Conservation (phyloP, 2,888 invertebrate genomes). For the Crematogaster levior region DNA sequence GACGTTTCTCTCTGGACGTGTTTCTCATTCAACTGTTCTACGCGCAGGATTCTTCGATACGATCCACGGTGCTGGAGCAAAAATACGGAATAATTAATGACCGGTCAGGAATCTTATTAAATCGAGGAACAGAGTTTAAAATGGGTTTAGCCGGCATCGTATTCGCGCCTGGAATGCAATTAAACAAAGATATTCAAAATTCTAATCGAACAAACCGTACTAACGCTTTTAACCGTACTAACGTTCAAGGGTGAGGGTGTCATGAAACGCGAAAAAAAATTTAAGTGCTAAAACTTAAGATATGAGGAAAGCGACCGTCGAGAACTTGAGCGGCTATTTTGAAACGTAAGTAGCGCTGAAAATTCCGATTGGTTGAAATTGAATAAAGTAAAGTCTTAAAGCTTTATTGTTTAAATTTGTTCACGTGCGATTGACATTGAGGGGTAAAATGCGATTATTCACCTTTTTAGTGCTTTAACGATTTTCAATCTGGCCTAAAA, state of each 20-base stretch:
- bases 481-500: background rate
- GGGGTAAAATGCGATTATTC: background rate
- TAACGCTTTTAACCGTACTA: too few relatives aligned
- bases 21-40: background rate
- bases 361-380: too few relatives aligned
- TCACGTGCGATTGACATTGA: background rate
- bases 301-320: too few relatives aligned
- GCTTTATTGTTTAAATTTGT: too few relatives aligned
- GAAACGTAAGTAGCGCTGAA: too few relatives aligned
- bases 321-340: too few relatives aligned
- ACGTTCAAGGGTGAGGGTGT: too few relatives aligned
- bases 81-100: conserved; percentile 26
- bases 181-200: background rate
- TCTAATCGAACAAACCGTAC: background rate
- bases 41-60: background rate
- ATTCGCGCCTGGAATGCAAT: background rate
- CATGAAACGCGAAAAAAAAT: too few relatives aligned
- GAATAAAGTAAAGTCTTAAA: too few relatives aligned
- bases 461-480: background rate
- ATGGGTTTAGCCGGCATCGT: background rate
- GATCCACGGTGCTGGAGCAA: background rate
- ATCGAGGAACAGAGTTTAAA: conserved; percentile 11
- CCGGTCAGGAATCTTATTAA: conserved; percentile 5
- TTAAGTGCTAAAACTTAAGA: too few relatives aligned
- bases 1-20: background rate